These are phyloP conservation scores for Catagonus wagneri DNA, from an alignment of 2,113 vertebrate species.

Conservation along the genomic window DNA sequence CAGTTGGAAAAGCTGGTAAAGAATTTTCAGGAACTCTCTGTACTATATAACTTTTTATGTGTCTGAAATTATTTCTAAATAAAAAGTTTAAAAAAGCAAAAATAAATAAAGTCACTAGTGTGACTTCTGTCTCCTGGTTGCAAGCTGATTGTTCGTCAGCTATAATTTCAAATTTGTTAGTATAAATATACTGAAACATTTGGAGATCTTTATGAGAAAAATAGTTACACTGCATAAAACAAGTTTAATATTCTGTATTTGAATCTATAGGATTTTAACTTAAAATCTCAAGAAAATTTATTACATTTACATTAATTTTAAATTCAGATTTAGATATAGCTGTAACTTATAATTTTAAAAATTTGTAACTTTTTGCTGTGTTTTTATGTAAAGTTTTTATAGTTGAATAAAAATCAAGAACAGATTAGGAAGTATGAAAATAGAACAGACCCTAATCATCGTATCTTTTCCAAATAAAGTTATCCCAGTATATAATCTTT, in stretches of 20 bases:
- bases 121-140: background rate
- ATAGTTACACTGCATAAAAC: background rate
- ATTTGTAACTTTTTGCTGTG: background rate
- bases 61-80: constrained; percentile 14
- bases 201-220: background rate
- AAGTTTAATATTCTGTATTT: background rate
- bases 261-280: background rate
- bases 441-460: background rate
- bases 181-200: background rate
- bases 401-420: constrained; percentile 25
- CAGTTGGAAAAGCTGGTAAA: background rate
- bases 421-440: background rate
- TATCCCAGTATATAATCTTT: constrained; percentile 15
- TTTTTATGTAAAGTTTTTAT: constrained; percentile 47
- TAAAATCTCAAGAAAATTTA: constrained; percentile 41
- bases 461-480: constrained; percentile 57
- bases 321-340: background rate
- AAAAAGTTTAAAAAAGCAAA: background rate
- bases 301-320: constrained; percentile 19
- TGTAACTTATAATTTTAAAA: constrained; percentile 30
- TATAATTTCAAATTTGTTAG: background rate
- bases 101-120: constrained; percentile 15
- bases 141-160: background rate
- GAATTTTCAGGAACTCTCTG: background rate
- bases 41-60: background rate